phyloP scores from a whole-genome alignment of 2,888 invertebrate species.

The Conus canariensis region DNA sequence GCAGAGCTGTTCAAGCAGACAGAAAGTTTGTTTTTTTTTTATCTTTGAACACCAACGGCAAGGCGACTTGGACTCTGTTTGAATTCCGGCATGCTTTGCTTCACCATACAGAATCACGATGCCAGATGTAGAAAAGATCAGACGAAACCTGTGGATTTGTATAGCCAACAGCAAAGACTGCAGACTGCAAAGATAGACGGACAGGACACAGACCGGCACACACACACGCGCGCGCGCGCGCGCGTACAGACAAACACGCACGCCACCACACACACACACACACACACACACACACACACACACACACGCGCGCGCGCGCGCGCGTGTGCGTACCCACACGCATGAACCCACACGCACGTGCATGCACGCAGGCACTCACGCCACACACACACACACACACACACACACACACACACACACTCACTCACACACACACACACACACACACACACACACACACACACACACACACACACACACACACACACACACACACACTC shows the following conservation, averaged over 20 bases:
- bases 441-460: background rate
- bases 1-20: no score
- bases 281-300: background rate
- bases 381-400: background rate
- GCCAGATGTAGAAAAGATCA: no score
- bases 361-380: background rate
- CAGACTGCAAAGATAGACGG: no score
- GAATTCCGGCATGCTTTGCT: no score
- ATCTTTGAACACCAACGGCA: no score
- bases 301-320: background rate
- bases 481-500: background rate
- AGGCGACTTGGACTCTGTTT: no score
- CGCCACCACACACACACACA: background rate
- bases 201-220: background rate
- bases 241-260: background rate
- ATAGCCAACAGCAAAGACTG: no score
- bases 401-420: background rate
- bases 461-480: background rate
- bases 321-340: background rate
- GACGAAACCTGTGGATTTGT: no score
- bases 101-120: no score
- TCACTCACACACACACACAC: background rate
- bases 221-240: conserved; percentile 5
- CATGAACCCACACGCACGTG: background rate
- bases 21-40: no score